These are phyloP conservation scores for Pangasius mekongensis DNA, from an alignment of 2,797 vertebrate species.

Conservation along the genomic window DNA sequence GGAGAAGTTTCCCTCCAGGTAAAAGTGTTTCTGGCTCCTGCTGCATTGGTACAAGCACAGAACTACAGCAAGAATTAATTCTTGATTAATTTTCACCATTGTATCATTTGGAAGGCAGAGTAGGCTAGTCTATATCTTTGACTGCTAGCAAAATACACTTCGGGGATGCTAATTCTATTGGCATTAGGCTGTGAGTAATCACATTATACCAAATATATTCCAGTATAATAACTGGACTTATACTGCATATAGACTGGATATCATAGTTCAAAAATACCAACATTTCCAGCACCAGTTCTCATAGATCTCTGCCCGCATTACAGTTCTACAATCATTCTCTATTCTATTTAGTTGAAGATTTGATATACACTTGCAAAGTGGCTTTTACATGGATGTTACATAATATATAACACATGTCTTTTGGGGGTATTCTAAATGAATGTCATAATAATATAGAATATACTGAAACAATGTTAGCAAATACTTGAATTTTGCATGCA, in stretches of 20 bases:
- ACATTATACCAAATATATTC: background rate
- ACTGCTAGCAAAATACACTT: background rate
- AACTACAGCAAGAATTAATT: background rate
- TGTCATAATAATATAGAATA: background rate
- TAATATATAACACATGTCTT: background rate
- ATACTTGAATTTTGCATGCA: background rate
- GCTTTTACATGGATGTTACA: background rate
- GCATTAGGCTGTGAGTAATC: background rate
- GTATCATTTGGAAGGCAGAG: background rate
- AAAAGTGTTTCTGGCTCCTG: conserved; percentile 11
- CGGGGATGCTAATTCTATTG: background rate
- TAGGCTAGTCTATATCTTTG: background rate
- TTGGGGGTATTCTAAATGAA: background rate
- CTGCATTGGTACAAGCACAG: background rate
- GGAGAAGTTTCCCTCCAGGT: background rate
- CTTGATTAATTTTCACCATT: conserved; percentile 13
- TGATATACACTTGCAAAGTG: background rate
- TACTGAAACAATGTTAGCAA: background rate
- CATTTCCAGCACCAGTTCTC: background rate
- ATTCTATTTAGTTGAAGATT: background rate
- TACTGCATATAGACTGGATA: background rate
- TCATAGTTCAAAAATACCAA: background rate
- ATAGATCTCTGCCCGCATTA: background rate
- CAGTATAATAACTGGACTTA: conserved; percentile 3
- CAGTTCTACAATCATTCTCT: background rate